Evolutionary conservation across 2,113 vertebrate species (phyloP).

Genomic region (Datnioides undecimradiatus): DNA sequence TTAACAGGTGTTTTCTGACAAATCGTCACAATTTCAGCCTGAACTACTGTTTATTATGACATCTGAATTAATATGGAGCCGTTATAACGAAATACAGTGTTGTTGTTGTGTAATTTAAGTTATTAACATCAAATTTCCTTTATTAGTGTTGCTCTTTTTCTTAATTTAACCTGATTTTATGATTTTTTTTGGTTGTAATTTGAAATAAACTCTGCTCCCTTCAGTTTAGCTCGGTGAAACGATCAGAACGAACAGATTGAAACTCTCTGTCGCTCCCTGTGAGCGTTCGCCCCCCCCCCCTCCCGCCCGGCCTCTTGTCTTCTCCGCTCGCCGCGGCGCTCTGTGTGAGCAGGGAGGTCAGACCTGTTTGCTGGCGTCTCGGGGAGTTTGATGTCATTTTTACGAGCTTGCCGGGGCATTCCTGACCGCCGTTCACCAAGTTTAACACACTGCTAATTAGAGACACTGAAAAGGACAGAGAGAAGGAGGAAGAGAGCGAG

Average conservation of each 20-base stretch:
- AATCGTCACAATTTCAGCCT: background rate
- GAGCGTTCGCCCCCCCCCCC: background rate
- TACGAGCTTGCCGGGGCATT: conserved; percentile 78
- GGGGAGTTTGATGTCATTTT: conserved; percentile 72
- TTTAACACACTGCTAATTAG: conserved; percentile 80
- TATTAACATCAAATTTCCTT: too few relatives aligned
- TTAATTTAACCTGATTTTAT: too few relatives aligned
- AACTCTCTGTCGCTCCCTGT: background rate
- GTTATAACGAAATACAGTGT: too few relatives aligned
- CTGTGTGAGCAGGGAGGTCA: conserved; percentile 23
- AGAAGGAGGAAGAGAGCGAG: conserved; percentile 23
- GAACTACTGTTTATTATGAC: background rate
- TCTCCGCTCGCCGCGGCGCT: background rate
- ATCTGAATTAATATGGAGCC: background rate
- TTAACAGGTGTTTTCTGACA: background rate
- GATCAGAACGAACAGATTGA: too few relatives aligned
- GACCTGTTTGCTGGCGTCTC: conserved; percentile 67
- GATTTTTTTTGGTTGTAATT: too few relatives aligned
- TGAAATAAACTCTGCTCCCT: too few relatives aligned
- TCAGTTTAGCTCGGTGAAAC: too few relatives aligned
- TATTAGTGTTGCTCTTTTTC: too few relatives aligned
- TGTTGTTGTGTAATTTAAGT: too few relatives aligned
- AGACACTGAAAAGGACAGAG: conserved; percentile 57
- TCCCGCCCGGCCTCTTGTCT: background rate
- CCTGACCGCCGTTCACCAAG: conserved; percentile 66